Evolutionary conservation across 2,113 vertebrate species (phyloP), one percentile per base, ranked within the genome.

Genomic region (Lonchura striata): DNA sequence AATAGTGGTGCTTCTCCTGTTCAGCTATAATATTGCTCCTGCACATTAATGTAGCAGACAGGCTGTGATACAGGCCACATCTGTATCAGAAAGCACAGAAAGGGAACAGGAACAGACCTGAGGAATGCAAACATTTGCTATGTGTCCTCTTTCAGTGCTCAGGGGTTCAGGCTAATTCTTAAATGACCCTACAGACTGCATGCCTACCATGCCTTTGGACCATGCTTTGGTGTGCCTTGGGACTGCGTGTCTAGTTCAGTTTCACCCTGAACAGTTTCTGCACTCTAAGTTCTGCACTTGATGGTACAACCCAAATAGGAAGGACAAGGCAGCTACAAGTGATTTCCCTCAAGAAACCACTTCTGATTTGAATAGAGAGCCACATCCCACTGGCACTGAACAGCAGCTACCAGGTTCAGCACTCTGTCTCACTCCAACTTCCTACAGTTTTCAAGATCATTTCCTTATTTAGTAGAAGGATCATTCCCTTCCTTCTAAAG

Each of bases 1-100:
- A 77, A 82, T 6, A 69, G 16, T 16, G 61, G 11, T 4, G 4
- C 23, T 61, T n/a, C 18, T 63, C 39, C 25, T 42, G 13, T 66
- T 19, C 30, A 27, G 49, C 24, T 49, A 20, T 33, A 60, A 37
- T 13, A 47, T 6, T 86, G 9, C 52, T 75, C 65, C 39, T 66
- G 44, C 21, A n/a, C 22, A 23, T 19, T 41, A 68, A 46, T 0
- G 0, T 7, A 80, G 49, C n/a, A 63, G 60, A 59, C 13, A 65
- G 46, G 54, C 23, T 0, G 0, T 1, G 3, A 77, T 11, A 60
- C 15, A 54, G 33, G 15, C 9, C 37, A 91, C 3, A 1, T 28
- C 33, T 47, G 5, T 8, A 74, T 33, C 33, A 88, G 20, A 20
- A 89, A 76, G 44, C 39, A 10, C 25, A 21, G 31, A 80, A 76